A percentile compares a stretch with the other conserved stretches of the same genome.
Conservation (phyloP, 2,888 invertebrate genomes). For the Scotopteryx bipunctaria region DNA sequence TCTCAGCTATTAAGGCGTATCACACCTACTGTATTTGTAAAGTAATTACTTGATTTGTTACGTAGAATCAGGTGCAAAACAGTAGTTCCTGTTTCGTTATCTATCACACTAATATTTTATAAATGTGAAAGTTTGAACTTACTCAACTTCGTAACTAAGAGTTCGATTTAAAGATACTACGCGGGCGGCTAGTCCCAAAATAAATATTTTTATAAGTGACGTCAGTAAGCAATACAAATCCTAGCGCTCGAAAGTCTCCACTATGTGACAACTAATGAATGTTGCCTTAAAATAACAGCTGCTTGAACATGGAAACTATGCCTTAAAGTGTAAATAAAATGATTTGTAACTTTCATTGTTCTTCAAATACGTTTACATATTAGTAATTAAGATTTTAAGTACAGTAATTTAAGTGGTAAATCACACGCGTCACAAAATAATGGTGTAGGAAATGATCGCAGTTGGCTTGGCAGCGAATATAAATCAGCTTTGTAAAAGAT, state of each 20-base stretch:
- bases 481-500: background rate
- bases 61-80: too few species aligned
- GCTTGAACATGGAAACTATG: conserved; percentile 4
- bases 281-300: conserved; percentile 10
- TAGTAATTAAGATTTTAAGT: background rate
- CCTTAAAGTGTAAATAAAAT: conserved; percentile 10
- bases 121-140: too few species aligned
- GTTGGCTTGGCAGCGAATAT: conserved; percentile 9
- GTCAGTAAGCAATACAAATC: background rate
- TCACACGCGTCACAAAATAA: background rate
- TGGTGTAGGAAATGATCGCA: conserved; percentile 9
- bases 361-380: background rate
- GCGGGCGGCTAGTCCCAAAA: too few species aligned
- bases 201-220: too few species aligned
- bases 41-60: too few species aligned
- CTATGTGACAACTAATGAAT: background rate
- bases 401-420: background rate
- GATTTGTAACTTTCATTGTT: background rate
- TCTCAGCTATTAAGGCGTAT: too few species aligned
- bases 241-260: conserved; percentile 10
- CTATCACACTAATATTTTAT: too few species aligned
- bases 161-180: too few species aligned
- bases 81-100: too few species aligned
- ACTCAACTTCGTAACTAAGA: too few species aligned
- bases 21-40: too few species aligned